Percentiles rank a stretch among this genome's conserved stretches.
phyloP scores from a whole-genome alignment of 2,113 vertebrate species.

The Progne subis region DNA sequence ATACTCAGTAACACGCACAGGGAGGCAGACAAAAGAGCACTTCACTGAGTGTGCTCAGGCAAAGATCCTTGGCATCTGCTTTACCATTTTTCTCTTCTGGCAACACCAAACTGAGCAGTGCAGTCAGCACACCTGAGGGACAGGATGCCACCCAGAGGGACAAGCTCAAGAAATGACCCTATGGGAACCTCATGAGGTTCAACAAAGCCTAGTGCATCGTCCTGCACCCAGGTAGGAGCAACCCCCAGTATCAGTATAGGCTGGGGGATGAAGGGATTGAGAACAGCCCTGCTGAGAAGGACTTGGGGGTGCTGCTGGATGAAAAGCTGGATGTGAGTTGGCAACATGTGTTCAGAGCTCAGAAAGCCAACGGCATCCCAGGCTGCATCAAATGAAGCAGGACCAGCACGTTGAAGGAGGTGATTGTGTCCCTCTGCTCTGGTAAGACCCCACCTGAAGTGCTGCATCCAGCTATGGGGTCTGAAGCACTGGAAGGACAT shows the following conservation, averaged over 20 bases:
- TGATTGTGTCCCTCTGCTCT: neutral
- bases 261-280: neutral
- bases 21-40: neutral
- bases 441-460: neutral
- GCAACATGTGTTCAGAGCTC: neutral
- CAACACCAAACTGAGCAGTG: neutral
- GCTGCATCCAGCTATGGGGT: neutral
- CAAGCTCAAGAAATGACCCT: neutral
- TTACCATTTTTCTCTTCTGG: neutral
- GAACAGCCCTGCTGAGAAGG: neutral
- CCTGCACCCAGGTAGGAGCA: neutral
- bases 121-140: neutral
- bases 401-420: neutral
- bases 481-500: fast-evolving
- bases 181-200: neutral
- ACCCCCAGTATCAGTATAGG: neutral
- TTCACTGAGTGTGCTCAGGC: neutral
- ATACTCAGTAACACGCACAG: fast-evolving
- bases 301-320: neutral
- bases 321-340: neutral
- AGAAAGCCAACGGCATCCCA: neutral
- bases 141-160: neutral
- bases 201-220: neutral
- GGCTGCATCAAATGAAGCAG: neutral
- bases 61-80: neutral